Evolutionary conservation across 1,140 invertebrate genomes (phyloP).

Genomic region (Brachionus sp.): DNA sequence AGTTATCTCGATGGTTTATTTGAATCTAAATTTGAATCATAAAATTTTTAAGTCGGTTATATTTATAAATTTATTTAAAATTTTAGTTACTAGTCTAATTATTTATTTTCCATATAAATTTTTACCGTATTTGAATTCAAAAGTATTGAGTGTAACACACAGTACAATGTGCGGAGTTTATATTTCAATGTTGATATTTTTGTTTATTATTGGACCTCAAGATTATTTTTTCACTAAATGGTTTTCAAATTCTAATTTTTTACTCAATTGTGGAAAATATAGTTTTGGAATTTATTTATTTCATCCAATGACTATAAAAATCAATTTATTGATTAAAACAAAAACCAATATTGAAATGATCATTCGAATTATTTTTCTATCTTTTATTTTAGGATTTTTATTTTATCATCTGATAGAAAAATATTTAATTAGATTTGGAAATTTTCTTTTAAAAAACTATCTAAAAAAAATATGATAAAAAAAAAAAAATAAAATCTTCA

Average conservation of each 20-base stretch:
- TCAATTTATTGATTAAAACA: neutral
- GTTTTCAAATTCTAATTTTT: neutral
- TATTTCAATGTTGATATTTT: neutral
- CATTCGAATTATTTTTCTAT: neutral
- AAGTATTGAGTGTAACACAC: neutral
- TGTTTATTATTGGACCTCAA: neutral
- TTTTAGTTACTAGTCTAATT: neutral
- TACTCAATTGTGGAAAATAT: neutral
- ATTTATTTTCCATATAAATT: neutral
- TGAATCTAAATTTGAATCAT: neutral
- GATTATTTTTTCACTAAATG: neutral
- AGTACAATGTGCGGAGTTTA: neutral
- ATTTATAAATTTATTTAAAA: neutral
- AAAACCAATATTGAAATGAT: neutral
- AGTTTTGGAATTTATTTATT: conserved; percentile 3
- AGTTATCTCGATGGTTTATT: neutral
- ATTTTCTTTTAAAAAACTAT: neutral
- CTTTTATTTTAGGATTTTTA: neutral
- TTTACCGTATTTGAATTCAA: neutral
- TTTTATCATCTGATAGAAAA: neutral
- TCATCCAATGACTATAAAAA: neutral
- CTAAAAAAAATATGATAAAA: neutral
- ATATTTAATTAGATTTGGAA: neutral
- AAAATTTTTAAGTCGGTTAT: neutral
- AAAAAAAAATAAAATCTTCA: neutral